Conservation (phyloP, 2,113 vertebrate species). For the Poeciliopsis prolifica region DNA sequence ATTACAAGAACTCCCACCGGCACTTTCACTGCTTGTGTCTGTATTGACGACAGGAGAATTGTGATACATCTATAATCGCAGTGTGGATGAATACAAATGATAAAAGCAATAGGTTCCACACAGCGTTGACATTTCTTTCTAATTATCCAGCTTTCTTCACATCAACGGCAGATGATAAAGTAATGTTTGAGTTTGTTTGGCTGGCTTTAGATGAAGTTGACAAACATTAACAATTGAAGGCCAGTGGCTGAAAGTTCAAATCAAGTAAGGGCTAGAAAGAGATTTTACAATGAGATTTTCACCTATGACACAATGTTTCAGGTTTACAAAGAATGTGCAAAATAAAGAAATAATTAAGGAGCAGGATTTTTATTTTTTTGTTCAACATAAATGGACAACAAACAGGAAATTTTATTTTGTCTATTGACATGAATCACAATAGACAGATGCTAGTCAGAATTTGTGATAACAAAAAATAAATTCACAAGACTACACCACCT, state of each 20-base stretch:
- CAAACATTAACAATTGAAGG: neutral
- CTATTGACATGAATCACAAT: no score
- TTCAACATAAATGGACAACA: no score
- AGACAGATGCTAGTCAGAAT: no score
- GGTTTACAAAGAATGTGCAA: neutral
- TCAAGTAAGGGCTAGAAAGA: neutral
- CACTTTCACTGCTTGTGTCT: constrained; percentile 48
- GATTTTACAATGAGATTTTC: neutral
- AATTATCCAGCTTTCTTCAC: constrained; percentile 15
- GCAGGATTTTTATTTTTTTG: neutral
- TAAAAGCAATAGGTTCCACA: constrained; percentile 3
- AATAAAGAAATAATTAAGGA: neutral
- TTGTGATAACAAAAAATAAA: no score
- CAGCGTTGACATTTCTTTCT: constrained; percentile 8
- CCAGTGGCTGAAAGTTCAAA: neutral
- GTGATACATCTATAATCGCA: constrained; percentile 38
- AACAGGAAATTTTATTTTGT: no score
- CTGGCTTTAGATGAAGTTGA: neutral
- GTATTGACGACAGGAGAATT: constrained; percentile 42
- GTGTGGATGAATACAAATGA: constrained; percentile 6
- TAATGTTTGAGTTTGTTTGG: constrained; percentile 22
- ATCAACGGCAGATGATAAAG: constrained; percentile 5
- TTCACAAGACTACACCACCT: no score
- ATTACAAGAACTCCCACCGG: constrained; percentile 51
- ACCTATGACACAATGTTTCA: neutral